Evolutionary conservation across 2,113 vertebrate species (phyloP), one percentile per base, ranked within the genome.

Genomic region (Lota lota): DNA sequence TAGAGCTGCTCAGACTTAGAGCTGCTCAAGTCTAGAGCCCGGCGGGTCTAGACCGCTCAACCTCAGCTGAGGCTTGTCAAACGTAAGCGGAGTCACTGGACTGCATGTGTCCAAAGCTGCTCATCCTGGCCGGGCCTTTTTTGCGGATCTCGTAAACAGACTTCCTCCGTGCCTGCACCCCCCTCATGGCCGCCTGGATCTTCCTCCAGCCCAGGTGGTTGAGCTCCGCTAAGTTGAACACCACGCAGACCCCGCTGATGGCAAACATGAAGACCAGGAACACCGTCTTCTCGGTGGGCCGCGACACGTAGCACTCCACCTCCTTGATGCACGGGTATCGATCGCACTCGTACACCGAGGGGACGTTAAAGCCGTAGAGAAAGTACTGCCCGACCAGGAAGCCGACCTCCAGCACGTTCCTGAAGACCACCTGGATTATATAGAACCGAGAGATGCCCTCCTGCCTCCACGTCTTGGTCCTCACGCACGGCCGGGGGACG

Each of bases 391-490:
- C 95, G 75, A 97, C 93, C 73, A 97, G 90, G 79, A 97, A 97
- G 22, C 95, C 94, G 20, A 96, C 95, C 83, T 97, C 95, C 80
- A 96, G 90, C 70, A 94, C 94, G 73, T 97, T 97, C 84, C 95
- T 90, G 88, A 97, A 97, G 79, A 97, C 94, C 79, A 97, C 95
- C 80, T 97, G 95, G 74, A 97, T 95, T 73, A 96, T 95, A 74
- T 97, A 97, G 89, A 96, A 96, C 63, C 95, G 91, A 6, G 95
- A 97, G 87, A 97, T 97, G 78, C 95, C 95, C 87, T 97, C 95
- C 83, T 96, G 95, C 66, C 94, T 88, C 78, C 94, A 92, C 87
- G 95, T 93, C 83, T 96, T 96, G 75, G 94, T 93, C 71, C 93
- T 93, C 88, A 33, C 94, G 92, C 82, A 94, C 82, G 53, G 86